Percentiles rank a stretch among this genome's conserved stretches.
Conservation (phyloP, 2,113 vertebrate species). For the Callithrix jacchus region DNA sequence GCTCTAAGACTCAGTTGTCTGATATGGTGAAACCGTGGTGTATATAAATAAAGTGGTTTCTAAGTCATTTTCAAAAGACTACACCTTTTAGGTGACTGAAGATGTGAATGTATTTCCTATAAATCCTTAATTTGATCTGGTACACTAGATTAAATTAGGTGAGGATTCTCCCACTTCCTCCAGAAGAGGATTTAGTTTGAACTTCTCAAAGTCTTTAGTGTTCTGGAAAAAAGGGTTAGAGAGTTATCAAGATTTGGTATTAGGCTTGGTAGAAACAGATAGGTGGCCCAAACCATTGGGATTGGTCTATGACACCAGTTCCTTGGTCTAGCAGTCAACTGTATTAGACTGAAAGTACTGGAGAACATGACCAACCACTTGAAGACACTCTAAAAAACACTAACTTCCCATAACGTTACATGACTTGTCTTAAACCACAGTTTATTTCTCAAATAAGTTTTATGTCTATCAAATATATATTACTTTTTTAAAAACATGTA, state of each 20-base stretch:
- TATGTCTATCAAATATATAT: neutral
- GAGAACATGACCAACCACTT: neutral
- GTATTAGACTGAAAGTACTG: neutral
- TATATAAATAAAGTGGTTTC: neutral
- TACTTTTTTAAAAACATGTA: neutral
- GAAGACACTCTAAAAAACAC: neutral
- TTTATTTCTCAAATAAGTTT: neutral
- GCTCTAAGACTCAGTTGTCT: neutral
- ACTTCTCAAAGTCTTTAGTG: neutral
- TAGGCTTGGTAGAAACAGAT: neutral
- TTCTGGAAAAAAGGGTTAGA: neutral
- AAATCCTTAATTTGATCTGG: neutral
- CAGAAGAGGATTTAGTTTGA: neutral
- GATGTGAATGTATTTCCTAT: neutral
- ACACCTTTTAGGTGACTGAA: neutral
- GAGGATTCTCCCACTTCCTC: neutral
- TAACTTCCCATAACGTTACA: neutral
- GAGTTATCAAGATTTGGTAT: neutral
- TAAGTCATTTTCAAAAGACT: conserved; percentile 36
- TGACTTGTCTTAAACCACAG: neutral
- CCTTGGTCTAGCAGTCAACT: neutral
- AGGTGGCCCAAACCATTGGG: neutral
- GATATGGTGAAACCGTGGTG: neutral
- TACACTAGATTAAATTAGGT: neutral
- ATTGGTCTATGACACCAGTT: neutral